Percentiles rank a stretch among this genome's conserved stretches.
Conservation (phyloP, 2,888 invertebrate species). For the Caenorhabditis virilis region DNA sequence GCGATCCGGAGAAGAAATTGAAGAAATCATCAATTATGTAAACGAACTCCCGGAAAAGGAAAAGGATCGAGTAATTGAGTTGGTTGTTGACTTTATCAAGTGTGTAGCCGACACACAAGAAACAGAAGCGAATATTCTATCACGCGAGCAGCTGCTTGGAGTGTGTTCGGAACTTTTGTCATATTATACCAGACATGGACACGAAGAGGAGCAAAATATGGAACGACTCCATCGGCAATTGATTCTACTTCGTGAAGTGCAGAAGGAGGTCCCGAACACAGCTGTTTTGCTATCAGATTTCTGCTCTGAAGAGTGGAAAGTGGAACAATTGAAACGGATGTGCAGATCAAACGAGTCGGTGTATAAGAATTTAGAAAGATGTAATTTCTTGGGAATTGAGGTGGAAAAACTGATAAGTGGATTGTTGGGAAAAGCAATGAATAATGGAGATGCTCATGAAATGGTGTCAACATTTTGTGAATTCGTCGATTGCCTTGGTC, state of each 20-base stretch:
- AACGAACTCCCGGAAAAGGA: constrained; percentile 19
- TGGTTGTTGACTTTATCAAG: constrained; percentile 27
- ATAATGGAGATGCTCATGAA: constrained; percentile 3
- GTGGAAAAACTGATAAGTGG: constrained; percentile 4
- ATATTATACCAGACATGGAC: too few relatives aligned
- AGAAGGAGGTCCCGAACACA: constrained; percentile 3
- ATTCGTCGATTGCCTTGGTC: constrained; percentile 16
- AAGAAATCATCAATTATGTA: constrained; percentile 27
- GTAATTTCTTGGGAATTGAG: constrained; percentile 18
- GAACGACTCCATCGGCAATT: constrained; percentile 8
- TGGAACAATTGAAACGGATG: too few relatives aligned
- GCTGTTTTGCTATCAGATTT: constrained; percentile 26
- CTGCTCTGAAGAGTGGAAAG: constrained; percentile 8
- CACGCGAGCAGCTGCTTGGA: constrained; percentile 24
- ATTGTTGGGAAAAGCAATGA: constrained; percentile 6
- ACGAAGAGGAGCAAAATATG: constrained; percentile 8
- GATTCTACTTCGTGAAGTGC: constrained; percentile 22
- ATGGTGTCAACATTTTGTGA: constrained; percentile 17
- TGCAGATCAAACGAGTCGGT: too few relatives aligned
- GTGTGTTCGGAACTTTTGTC: too few relatives aligned
- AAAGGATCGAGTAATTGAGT: constrained; percentile 7
- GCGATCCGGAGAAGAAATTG: constrained; percentile 6
- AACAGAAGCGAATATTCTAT: constrained; percentile 10
- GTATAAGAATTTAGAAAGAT: too few relatives aligned
- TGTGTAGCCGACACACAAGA: constrained; percentile 15